Evolutionary conservation across 2,113 vertebrate species (phyloP).

Genomic region (Centropus bengalensis): DNA sequence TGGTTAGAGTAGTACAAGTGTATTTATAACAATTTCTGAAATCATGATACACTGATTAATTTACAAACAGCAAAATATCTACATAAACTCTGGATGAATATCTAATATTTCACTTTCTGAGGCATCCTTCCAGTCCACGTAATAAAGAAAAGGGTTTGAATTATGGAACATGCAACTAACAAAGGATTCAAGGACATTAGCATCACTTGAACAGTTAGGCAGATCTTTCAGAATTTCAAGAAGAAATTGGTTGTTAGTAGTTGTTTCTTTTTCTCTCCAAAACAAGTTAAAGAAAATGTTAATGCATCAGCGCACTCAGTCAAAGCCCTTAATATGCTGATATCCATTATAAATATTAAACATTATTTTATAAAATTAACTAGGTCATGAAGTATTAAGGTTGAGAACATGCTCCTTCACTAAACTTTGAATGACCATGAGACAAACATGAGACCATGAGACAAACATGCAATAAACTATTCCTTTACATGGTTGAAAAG

Average conservation of each 20-base stretch:
- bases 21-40: neutral
- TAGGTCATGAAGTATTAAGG: slow-evolving; percentile 11
- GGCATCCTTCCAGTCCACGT: slow-evolving; percentile 74
- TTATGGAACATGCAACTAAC: slow-evolving; percentile 68
- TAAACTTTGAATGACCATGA: neutral
- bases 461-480: neutral
- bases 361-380: neutral
- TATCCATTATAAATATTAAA: slow-evolving; percentile 44
- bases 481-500: neutral
- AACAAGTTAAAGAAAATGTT: slow-evolving; percentile 56
- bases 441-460: neutral
- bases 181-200: slow-evolving; percentile 32
- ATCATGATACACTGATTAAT: neutral
- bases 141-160: slow-evolving; percentile 36
- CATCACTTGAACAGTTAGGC: slow-evolving; percentile 43
- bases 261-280: slow-evolving; percentile 12
- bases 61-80: neutral
- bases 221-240: slow-evolving; percentile 1
- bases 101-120: slow-evolving; percentile 65
- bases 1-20: neutral
- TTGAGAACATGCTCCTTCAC: neutral
- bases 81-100: neutral
- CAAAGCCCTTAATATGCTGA: slow-evolving; percentile 83
- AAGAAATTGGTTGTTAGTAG: slow-evolving; percentile 30
- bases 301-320: slow-evolving; percentile 56